Base-by-base conservation (phyloP, 2,797 vertebrate species). In the Lepus oiostolus region DNA sequence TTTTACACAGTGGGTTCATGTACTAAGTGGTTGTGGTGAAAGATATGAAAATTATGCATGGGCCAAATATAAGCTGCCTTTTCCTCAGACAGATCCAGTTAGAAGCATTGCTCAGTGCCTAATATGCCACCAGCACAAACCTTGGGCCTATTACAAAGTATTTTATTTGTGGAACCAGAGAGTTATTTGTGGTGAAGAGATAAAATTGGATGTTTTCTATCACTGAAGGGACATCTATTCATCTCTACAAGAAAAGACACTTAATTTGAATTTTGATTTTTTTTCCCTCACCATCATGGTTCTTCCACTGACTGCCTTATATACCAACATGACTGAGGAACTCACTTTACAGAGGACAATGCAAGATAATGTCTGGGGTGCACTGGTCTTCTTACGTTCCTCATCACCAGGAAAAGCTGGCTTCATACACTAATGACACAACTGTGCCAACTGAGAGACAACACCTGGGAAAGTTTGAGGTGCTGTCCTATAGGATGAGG, bases 381-480 rank as follows among this genome's bases (percentile, higher is more conserved):
- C 28, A 70, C 24, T 80, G 54, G 50, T 81, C 32, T 87, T 84
- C 83, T 5, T 54, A n/a, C 16, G 7, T 54, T 42, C 14, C 71
- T 82, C 10, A 76, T 28, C 70, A 58, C 35, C 4, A 86, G 52
- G 81, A 85, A 81, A 11, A 85, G 50, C 30, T 82, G 74, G 68
- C 19, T 75, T 92, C 63, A 80, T 4, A 91, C 38, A 81, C 77
- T 60, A 92, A 89, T 76, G 63, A 88, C 58, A 71, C 42, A 75
- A 79, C 75, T 72, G 26, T 58, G 72, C 35, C 21, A 68, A 13
- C 63, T 85, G 63, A 77, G 19, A 90, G 47, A 70, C 22, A 85
- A 26, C 12, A 76, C 50, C 65, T 67, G 68, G 50, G 58, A 52
- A 81, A 95, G 28, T 58, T 21, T 86, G 26, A n/a, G 1, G 7